Evolutionary conservation across 2,888 invertebrate genomes (phyloP).

Genomic region (Nephrotoma guestfalica): DNA sequence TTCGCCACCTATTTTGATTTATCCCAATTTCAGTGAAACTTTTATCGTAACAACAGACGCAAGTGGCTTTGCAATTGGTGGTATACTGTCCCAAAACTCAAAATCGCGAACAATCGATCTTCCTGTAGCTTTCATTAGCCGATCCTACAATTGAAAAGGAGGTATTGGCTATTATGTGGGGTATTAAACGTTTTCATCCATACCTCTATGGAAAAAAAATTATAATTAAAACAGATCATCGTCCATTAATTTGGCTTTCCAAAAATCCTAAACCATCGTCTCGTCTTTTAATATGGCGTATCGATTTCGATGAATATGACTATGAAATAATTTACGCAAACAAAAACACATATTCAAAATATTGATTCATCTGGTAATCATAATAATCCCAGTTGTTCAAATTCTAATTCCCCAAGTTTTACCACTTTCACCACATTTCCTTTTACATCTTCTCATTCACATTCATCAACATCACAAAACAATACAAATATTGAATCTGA

Average conservation of each 20-base stretch:
- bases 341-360: not conserved
- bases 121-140: not conserved
- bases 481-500: not conserved
- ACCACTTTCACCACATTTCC: not conserved
- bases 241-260: not conserved
- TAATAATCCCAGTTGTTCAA: not conserved
- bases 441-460: not conserved
- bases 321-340: not conserved
- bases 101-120: not conserved
- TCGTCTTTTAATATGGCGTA: not conserved
- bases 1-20: not conserved
- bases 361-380: not conserved
- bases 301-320: not conserved
- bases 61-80: not conserved
- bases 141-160: too few species aligned
- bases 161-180: too few species aligned
- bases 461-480: not conserved
- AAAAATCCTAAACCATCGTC: not conserved
- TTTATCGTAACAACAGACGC: not conserved
- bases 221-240: not conserved
- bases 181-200: not conserved
- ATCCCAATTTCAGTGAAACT: not conserved
- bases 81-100: not conserved
- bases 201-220: not conserved
- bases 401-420: not conserved